These are phyloP conservation scores for Pogonognathellus flavescens DNA, from an alignment of 1,140 invertebrate genomes.

Conservation along the genomic window DNA sequence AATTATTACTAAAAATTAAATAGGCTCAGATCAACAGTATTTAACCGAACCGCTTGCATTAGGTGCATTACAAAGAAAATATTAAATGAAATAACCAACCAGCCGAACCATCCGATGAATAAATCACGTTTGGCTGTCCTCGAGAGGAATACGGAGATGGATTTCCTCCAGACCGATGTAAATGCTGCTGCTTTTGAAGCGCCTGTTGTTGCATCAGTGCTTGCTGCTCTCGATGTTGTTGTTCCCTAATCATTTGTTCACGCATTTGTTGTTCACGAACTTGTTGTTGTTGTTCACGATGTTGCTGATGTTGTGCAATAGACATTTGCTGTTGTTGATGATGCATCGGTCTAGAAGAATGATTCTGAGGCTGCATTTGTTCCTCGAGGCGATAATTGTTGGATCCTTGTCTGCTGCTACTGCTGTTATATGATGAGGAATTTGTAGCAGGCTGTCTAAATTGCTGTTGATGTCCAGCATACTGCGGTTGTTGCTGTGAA, in stretches of 20 bases:
- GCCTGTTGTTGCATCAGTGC: constrained; percentile 11
- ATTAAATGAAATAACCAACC: constrained; percentile 63
- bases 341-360: constrained; percentile 69
- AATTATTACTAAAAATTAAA: no score
- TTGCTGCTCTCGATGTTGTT: constrained; percentile 58
- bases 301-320: constrained; percentile 67
- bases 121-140: constrained; percentile 80
- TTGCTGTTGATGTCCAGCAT: constrained; percentile 55
- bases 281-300: constrained; percentile 67
- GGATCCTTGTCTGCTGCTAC: constrained; percentile 66
- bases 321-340: constrained; percentile 60
- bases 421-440: constrained; percentile 60
- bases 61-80: not conserved
- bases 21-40: no score
- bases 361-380: not conserved
- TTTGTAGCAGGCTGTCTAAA: constrained; percentile 55
- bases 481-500: constrained; percentile 57
- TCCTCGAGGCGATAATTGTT: constrained; percentile 56
- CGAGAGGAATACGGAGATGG: constrained; percentile 61
- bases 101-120: constrained; percentile 78
- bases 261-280: constrained; percentile 46
- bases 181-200: constrained; percentile 57
- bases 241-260: constrained; percentile 45
- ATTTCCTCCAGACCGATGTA: constrained; percentile 51
- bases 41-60: not conserved